phyloP scores from a whole-genome alignment of 2,888 invertebrate species.

The Amphipyra berbera region DNA sequence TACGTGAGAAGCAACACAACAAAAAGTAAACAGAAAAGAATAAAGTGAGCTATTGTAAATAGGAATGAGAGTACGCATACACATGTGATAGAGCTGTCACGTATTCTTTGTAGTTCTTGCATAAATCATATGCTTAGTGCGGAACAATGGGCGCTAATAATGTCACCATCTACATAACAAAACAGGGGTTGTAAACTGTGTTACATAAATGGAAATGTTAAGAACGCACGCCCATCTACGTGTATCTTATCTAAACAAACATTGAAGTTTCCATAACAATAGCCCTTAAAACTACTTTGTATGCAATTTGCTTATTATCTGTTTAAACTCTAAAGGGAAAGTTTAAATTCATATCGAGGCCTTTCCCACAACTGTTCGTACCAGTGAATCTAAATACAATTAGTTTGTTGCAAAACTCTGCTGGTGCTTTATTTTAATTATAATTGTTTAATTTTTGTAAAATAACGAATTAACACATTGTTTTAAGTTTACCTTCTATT shows the following conservation, averaged over 20 bases:
- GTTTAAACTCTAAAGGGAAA: constrained; percentile 22
- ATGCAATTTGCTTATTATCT: constrained; percentile 26
- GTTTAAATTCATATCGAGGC: constrained; percentile 29
- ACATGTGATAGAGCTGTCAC: constrained; percentile 55
- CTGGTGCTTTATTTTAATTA: constrained; percentile 22
- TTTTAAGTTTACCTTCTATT: constrained; percentile 5
- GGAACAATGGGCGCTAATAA: constrained; percentile 70
- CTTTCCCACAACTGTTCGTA: constrained; percentile 5
- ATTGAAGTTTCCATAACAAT: constrained; percentile 47
- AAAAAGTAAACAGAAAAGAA: constrained; percentile 37
- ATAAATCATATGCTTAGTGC: constrained; percentile 67
- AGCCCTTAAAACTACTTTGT: constrained; percentile 39
- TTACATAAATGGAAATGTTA: constrained; percentile 57
- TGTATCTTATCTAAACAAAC: constrained; percentile 40
- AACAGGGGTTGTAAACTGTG: constrained; percentile 66
- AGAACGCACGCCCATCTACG: constrained; percentile 54
- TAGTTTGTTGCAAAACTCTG: constrained; percentile 5
- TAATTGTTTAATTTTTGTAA: constrained; percentile 10
- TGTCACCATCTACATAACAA: constrained; percentile 78
- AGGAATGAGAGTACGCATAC: constrained; percentile 44
- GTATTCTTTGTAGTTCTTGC: constrained; percentile 62
- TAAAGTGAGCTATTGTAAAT: constrained; percentile 33
- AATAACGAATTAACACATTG: constrained; percentile 12
- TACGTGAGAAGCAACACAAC: constrained; percentile 28
- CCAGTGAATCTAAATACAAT: constrained; percentile 9